A percentile compares a stretch with the other conserved stretches of the same genome.
phyloP scores from a whole-genome alignment of 2,113 vertebrate species.

The Scortum barcoo region DNA sequence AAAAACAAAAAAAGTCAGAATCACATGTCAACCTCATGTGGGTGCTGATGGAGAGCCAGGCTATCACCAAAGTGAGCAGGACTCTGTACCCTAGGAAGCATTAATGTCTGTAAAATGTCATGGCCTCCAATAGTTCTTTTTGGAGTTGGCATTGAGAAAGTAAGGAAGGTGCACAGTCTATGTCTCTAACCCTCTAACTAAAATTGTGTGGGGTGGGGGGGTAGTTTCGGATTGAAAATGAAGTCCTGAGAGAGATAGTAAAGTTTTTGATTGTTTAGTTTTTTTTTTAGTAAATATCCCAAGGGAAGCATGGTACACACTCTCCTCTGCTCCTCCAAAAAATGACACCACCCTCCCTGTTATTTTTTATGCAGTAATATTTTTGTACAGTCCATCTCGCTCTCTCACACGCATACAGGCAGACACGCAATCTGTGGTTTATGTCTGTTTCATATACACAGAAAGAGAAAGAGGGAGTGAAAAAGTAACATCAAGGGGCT shows the following conservation, averaged over 20 bases:
- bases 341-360: neutral
- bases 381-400: neutral
- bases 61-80: too few relatives aligned
- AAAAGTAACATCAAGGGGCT: conserved; percentile 43
- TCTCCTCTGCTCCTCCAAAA: neutral
- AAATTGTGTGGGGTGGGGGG: too few relatives aligned
- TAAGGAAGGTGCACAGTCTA: too few relatives aligned
- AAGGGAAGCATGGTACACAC: neutral
- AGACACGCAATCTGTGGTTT: conserved; percentile 81
- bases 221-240: too few relatives aligned
- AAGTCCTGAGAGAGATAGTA: neutral
- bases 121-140: neutral
- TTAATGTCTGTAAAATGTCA: too few relatives aligned
- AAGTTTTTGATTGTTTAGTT: too few relatives aligned
- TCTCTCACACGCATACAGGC: conserved; percentile 84
- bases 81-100: too few relatives aligned
- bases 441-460: conserved; percentile 74
- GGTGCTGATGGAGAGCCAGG: too few relatives aligned
- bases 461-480: conserved; percentile 17
- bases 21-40: too few relatives aligned
- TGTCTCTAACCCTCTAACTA: too few relatives aligned
- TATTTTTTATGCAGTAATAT: neutral
- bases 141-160: too few relatives aligned
- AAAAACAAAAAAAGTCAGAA: too few relatives aligned
- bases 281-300: neutral